phyloP scores from a whole-genome alignment of 2,888 invertebrate species.

The Agrochola lychnidis region DNA sequence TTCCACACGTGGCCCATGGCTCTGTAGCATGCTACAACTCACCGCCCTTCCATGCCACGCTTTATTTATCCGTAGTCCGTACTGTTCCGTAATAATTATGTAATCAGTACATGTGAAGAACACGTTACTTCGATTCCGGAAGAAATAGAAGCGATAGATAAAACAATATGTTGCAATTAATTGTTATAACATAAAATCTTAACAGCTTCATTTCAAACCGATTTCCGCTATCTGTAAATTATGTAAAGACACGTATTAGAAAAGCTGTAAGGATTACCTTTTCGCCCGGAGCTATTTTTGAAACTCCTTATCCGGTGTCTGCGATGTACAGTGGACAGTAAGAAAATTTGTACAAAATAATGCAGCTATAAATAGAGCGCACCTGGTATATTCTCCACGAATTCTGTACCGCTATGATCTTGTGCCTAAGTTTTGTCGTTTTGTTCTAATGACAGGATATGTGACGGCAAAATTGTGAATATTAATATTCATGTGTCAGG shows the following conservation, averaged over 20 bases:
- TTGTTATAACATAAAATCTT: constrained; percentile 38
- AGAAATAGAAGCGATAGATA: constrained; percentile 36
- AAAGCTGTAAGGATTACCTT: background rate
- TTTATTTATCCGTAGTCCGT: constrained; percentile 64
- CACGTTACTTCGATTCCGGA: constrained; percentile 49
- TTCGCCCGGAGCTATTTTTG: background rate
- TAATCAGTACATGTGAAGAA: constrained; percentile 51
- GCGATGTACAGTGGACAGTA: background rate
- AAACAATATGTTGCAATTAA: constrained; percentile 29
- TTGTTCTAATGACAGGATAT: constrained; percentile 43
- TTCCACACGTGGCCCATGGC: constrained; percentile 74
- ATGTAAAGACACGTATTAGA: background rate
- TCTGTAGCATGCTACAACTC: constrained; percentile 62
- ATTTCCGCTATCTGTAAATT: constrained; percentile 7
- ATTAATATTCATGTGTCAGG: constrained; percentile 82
- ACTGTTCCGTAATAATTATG: constrained; percentile 60
- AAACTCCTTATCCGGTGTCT: background rate
- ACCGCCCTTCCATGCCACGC: constrained; percentile 71
- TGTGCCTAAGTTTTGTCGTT: constrained; percentile 10
- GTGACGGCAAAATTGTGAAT: constrained; percentile 75
- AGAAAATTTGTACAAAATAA: background rate
- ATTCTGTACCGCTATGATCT: constrained; percentile 12
- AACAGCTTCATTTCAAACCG: constrained; percentile 18
- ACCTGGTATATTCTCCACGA: constrained; percentile 5
- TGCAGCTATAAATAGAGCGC: background rate